phyloP scores from a whole-genome alignment of 2,797 vertebrate genomes.

The Sebastes steindachneri region DNA sequence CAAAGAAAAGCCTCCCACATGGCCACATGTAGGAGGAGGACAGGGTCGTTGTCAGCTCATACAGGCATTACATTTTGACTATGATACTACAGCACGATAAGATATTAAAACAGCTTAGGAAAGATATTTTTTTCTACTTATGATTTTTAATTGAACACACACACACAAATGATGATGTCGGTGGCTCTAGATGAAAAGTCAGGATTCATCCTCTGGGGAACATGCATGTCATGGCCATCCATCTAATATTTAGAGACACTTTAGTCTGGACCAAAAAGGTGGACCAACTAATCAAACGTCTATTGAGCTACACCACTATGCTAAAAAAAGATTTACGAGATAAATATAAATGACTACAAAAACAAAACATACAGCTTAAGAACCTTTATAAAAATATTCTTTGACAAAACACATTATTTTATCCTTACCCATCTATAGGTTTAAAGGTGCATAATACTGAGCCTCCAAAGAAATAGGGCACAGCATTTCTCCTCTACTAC shows the following conservation, averaged over 20 bases:
- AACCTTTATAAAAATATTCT: too few relatives aligned
- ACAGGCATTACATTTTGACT: background rate
- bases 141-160: too few relatives aligned
- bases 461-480: too few relatives aligned
- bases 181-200: background rate
- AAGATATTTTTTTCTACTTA: too few relatives aligned
- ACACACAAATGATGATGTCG: too few relatives aligned
- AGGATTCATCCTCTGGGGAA: background rate
- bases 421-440: too few relatives aligned
- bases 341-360: background rate
- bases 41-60: background rate
- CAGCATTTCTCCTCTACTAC: too few relatives aligned
- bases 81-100: background rate
- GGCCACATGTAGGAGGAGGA: background rate
- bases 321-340: background rate
- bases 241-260: background rate
- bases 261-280: background rate
- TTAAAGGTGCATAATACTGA: too few relatives aligned
- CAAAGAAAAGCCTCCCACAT: background rate
- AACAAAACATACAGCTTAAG: background rate
- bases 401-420: too few relatives aligned
- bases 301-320: background rate
- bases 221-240: background rate
- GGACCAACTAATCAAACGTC: background rate
- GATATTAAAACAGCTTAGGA: background rate